phyloP scores from a whole-genome alignment of 2,888 invertebrate species.

The Acleris cristana region DNA sequence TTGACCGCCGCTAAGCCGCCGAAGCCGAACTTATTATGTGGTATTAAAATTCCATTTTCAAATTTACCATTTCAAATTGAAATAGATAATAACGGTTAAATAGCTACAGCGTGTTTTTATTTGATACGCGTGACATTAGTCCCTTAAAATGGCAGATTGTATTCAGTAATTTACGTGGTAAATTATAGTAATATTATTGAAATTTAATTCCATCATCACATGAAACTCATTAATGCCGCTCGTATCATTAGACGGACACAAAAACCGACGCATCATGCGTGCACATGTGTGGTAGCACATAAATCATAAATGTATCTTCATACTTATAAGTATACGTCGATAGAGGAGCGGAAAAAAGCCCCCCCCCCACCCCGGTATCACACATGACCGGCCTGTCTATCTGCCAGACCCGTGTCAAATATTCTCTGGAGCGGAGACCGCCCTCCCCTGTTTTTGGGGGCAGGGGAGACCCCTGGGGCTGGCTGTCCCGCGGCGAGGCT shows the following conservation, averaged over 20 bases:
- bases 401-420: conserved; percentile 85
- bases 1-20: conserved; percentile 79
- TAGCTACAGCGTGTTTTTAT: conserved; percentile 51
- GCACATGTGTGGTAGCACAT: conserved; percentile 78
- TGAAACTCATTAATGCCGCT: conserved; percentile 61
- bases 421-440: conserved; percentile 83
- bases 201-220: conserved; percentile 56
- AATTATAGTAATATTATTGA: conserved; percentile 53
- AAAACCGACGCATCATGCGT: conserved; percentile 68
- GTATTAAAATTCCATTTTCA: conserved; percentile 81
- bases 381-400: conserved; percentile 84
- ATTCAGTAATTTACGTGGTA: conserved; percentile 35
- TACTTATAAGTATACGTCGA: conserved; percentile 72
- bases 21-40: conserved; percentile 79
- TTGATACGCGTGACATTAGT: conserved; percentile 40
- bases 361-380: conserved; percentile 74
- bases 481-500: conserved; percentile 82
- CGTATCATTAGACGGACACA: conserved; percentile 66
- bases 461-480: conserved; percentile 75
- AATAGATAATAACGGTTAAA: conserved; percentile 62
- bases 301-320: conserved; percentile 80
- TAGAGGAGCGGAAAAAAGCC: conserved; percentile 79
- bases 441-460: conserved; percentile 68
- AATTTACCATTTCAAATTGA: conserved; percentile 68
- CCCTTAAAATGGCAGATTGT: conserved; percentile 1